Evolutionary conservation across 1,140 invertebrate species (phyloP).

Genomic region (Eriocheir sinensis): DNA sequence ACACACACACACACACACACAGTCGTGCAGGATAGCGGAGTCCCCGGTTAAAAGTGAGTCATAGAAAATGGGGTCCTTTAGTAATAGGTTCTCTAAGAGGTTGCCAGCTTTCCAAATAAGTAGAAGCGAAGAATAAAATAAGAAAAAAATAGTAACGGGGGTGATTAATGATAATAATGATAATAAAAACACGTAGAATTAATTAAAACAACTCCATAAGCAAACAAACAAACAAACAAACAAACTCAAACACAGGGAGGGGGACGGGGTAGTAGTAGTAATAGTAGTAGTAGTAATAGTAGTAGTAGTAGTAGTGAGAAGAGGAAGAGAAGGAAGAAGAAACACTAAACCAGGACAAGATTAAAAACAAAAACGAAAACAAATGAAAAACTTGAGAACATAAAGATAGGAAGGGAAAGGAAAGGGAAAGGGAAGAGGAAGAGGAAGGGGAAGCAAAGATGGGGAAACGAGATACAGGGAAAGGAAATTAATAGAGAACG

Average conservation of each 20-base stretch:
- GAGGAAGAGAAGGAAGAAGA: neutral
- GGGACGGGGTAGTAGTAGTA: neutral
- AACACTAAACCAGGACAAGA: neutral
- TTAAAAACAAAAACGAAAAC: neutral
- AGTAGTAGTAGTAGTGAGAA: neutral
- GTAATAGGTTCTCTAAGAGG: neutral
- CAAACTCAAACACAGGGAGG: no score
- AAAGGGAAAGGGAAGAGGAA: neutral
- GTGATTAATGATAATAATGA: no score
- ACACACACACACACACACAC: slow-evolving; percentile 32
- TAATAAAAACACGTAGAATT: no score
- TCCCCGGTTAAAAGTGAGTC: slow-evolving; percentile 35
- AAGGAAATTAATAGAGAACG: neutral
- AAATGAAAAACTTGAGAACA: neutral
- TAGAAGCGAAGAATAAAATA: slow-evolving; percentile 6
- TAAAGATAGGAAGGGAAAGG: neutral
- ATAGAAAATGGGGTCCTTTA: neutral
- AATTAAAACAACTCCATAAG: no score
- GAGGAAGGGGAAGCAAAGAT: neutral
- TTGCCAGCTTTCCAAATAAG: slow-evolving; percentile 23
- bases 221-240: no score
- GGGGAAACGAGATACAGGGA: neutral
- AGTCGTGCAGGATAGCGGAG: slow-evolving; percentile 51
- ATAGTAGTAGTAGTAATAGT: neutral
- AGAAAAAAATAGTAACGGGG: neutral